Evolutionary conservation across 2,113 vertebrate genomes (phyloP).

Genomic region (Esox niger): DNA sequence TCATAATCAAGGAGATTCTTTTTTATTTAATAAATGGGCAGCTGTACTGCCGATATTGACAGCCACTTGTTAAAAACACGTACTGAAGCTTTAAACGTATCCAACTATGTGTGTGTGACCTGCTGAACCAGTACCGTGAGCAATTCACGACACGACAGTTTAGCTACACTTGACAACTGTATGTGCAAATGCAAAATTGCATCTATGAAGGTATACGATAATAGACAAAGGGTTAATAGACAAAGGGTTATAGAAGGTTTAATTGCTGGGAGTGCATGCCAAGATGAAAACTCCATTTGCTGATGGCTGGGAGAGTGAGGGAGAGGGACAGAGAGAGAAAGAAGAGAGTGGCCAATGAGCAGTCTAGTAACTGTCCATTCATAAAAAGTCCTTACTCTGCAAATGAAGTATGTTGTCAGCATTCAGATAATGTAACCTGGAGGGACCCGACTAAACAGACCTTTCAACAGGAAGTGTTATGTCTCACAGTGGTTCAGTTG

Average conservation of each 20-base stretch:
- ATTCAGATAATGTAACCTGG: not conserved
- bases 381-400: not conserved
- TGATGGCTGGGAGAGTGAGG: too few species aligned
- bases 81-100: not conserved
- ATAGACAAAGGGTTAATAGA: not conserved
- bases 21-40: not conserved
- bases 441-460: not conserved
- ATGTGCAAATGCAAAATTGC: not conserved
- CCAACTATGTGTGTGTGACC: not conserved
- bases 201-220: not conserved
- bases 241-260: not conserved
- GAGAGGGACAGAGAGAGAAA: not conserved
- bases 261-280: not conserved
- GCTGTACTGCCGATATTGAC: not conserved
- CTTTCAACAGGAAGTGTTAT: not conserved
- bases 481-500: not conserved
- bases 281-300: too few species aligned
- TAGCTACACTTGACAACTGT: not conserved
- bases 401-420: not conserved
- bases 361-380: not conserved
- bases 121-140: not conserved
- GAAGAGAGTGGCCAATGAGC: not conserved
- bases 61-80: not conserved
- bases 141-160: not conserved
- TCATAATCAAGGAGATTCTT: too few species aligned